phyloP scores from a whole-genome alignment of 2,113 vertebrate genomes.

The Nothobranchius furzeri region DNA sequence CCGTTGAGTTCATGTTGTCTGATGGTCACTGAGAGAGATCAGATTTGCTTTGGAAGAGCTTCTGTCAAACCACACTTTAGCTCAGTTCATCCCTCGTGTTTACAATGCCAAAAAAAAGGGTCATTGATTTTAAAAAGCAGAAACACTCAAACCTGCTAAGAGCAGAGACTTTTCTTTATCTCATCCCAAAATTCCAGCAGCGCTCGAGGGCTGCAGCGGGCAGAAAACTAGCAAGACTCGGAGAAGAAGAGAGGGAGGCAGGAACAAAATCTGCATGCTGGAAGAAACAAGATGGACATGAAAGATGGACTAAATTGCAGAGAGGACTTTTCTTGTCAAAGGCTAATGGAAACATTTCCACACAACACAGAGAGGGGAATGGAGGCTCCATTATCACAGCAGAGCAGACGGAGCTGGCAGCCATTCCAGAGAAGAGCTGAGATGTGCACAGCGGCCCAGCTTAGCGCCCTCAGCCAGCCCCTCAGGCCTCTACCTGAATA shows the following conservation, averaged over 20 bases:
- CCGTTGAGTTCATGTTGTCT: conserved; percentile 61
- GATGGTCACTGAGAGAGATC: conserved; percentile 51
- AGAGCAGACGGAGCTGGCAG: conserved; percentile 81
- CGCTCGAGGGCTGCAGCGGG: conserved; percentile 70
- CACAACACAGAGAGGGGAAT: conserved; percentile 76
- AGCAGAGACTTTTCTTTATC: conserved; percentile 75
- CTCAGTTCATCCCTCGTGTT: conserved; percentile 72
- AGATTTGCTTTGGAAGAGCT: conserved; percentile 65
- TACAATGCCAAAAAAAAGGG: conserved; percentile 72
- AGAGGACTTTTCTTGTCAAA: conserved; percentile 82
- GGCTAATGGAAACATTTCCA: conserved; percentile 84
- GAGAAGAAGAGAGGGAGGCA: conserved; percentile 62
- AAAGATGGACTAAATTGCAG: conserved; percentile 82
- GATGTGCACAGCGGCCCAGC: conserved; percentile 75
- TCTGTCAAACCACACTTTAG: conserved; percentile 68
- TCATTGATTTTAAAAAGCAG: conserved; percentile 76
- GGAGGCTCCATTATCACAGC: conserved; percentile 81
- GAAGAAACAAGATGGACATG: conserved; percentile 84
- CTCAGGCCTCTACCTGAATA: conserved; percentile 80
- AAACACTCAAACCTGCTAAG: conserved; percentile 77
- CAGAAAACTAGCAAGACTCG: conserved; percentile 60
- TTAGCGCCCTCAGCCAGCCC: conserved; percentile 76
- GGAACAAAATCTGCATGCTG: conserved; percentile 81
- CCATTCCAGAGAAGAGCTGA: conserved; percentile 75
- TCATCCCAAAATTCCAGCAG: conserved; percentile 71